Evolutionary conservation across 2,888 invertebrate genomes (phyloP).

Genomic region (Agrotis puta): DNA sequence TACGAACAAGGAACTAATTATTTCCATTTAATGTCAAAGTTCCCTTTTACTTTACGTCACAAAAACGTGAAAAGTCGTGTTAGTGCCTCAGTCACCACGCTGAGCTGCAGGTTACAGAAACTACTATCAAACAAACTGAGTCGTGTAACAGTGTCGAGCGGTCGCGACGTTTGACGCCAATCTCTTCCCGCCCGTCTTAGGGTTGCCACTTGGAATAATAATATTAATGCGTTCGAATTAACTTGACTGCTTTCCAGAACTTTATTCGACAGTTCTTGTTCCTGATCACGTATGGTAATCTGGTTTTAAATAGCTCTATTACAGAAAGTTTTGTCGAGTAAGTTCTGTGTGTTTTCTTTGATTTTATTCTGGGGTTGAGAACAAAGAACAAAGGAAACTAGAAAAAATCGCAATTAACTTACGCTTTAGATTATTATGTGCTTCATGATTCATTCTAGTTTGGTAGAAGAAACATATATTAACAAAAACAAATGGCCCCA

Average conservation of each 20-base stretch:
- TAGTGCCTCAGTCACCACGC: neutral
- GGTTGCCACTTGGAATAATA: constrained; percentile 56
- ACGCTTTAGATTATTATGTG: neutral
- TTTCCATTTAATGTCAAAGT: no score
- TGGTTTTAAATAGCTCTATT: constrained; percentile 40
- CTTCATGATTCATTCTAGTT: neutral
- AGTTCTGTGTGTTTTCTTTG: constrained; percentile 9
- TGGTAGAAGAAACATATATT: no score
- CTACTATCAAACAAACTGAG: constrained; percentile 42
- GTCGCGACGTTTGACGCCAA: constrained; percentile 46
- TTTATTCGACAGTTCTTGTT: constrained; percentile 42
- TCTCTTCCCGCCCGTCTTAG: constrained; percentile 47
- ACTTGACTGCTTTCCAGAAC: constrained; percentile 23
- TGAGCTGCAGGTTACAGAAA: constrained; percentile 26
- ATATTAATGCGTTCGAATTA: constrained; percentile 49
- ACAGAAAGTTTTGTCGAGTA: constrained; percentile 17
- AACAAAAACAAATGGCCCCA: no score
- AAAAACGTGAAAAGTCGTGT: no score
- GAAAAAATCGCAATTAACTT: neutral
- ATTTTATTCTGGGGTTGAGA: neutral
- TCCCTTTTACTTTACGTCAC: no score
- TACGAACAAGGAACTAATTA: no score
- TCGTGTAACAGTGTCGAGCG: constrained; percentile 37
- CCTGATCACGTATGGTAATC: constrained; percentile 49
- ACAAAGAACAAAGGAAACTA: neutral